Base-by-base conservation (phyloP, 2,888 invertebrate species). In the Lycocerus yunnanus region DNA sequence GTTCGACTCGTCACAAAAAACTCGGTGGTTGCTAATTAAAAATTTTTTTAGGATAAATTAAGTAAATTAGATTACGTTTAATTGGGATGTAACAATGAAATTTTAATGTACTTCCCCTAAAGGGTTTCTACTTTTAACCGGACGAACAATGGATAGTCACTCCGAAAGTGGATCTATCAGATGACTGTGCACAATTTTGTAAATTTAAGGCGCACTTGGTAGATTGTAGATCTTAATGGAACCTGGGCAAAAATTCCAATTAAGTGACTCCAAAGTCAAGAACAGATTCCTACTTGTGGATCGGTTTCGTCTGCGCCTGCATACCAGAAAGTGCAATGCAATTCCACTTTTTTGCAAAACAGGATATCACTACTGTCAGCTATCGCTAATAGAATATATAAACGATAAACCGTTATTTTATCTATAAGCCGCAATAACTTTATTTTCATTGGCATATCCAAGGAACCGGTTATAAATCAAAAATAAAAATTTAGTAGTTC, bases 401-500 rank as follows among this genome's bases (percentile, higher is more conserved):
- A 43, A 43, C 8, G n/a, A n/a, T n/a, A n/a, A n/a, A 15, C 15
- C 20, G 15, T 63, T 63, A 63, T 63, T 63, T 63, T n/a, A 63
- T n/a, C 15, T 18, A 20, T n/a, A 63, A 16, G 18, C 61, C 15
- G 16, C 61, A 63, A 63, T 63, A 63, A 63, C 61, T 63, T 63
- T 18, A 63, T 63, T 63, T 63, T 18, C 61, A 63, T 20, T 20
- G 61, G 61, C 20, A 13, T 63, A 63, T 58, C 58, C 24, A 69
- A 70, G 66, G 70, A 74, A 71, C 70, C 43, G 71, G 15, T 14
- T 43, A 63, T 24, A 67, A 67, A 74, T 74, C 65, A 67, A 43
- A 74, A 74, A 69, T 73, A 69, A 70, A 69, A 73, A 74, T 74
- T 73, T 74, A 74, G 68, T 74, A 68, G 67, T 70, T 66, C 68